Percentiles rank a stretch among this genome's conserved stretches.
Conservation (phyloP, 2,888 invertebrate genomes). For the Boloria selene region DNA sequence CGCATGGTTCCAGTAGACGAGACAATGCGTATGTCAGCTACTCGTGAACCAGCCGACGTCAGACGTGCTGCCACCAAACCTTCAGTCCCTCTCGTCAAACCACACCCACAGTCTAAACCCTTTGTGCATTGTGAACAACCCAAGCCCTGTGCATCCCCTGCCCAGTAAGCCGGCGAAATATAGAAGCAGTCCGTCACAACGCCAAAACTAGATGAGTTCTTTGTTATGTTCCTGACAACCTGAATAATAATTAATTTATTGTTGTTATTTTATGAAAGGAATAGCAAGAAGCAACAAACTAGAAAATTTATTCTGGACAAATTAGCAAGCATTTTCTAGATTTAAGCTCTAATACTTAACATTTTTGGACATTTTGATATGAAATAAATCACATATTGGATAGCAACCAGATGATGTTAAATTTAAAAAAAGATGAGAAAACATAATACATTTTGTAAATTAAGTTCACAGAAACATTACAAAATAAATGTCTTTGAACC, state of each 20-base stretch:
- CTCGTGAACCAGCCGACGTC: constrained; percentile 50
- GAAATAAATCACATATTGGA: not conserved
- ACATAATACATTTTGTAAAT: too few relatives aligned
- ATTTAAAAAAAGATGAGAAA: too few relatives aligned
- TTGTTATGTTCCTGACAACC: constrained; percentile 4
- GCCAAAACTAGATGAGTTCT: constrained; percentile 34
- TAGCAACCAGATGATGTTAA: not conserved
- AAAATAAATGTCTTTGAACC: constrained; percentile 41
- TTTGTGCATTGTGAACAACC: constrained; percentile 1
- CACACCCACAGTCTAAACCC: constrained; percentile 1
- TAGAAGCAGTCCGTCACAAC: constrained; percentile 51
- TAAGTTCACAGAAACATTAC: not conserved
- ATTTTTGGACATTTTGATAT: not conserved
- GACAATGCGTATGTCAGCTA: constrained; percentile 51
- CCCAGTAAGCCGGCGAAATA: constrained; percentile 56
- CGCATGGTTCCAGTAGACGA: constrained; percentile 56
- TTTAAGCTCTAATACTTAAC: not conserved
- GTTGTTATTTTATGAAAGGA: too few relatives aligned
- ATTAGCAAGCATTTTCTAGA: too few relatives aligned
- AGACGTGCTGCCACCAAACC: constrained; percentile 1
- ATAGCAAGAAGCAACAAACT: not conserved
- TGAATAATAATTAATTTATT: not conserved
- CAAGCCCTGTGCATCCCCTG: not conserved
- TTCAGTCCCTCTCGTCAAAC: not conserved
- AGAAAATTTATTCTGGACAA: too few relatives aligned